Evolutionary conservation across 2,797 vertebrate genomes (phyloP), one percentile per base, ranked within the genome.

Genomic region (Labeo calbasu): DNA sequence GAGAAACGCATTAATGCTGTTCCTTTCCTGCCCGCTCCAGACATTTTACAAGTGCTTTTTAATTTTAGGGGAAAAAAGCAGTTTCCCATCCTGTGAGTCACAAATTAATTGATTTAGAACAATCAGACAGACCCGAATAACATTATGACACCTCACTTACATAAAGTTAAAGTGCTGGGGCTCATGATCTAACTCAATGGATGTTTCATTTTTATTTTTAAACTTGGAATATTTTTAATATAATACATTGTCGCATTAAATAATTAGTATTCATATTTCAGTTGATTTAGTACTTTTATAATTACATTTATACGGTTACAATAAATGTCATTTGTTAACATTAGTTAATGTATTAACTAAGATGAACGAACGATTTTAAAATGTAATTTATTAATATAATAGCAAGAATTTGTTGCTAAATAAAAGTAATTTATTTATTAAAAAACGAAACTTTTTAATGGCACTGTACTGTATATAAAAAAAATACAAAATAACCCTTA

Each of bases 41-140:
- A 84, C 82, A 71, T 46, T 84, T 84, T 84, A 84, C 82, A 84
- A 84, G 82, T 79, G 76, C 68, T 79, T 71, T 78, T 79, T 71
- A 50, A 78, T 78, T 79, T 61, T 15, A 71, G 46, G 65, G 28
- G 21, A 2, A n/a, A 50, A 48, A 71, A 82, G 51, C 17, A n/a
- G 48, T 63, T 82, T 53, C 28, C 14, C 32, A 77, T 68, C 72
- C 63, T 57, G 14, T 84, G 82, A 84, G 82, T 72, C 82, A 84
- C 25, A 71, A 68, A 68, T 17, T 13, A 61, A 59, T 77, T 84
- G 65, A 84, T 84, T 78, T 78, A 84, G 65, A 69, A 23, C 19
- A 14, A 84, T 78, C 82, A 79, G 82, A 70, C 63, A 50, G 61
- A 83, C 21, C 61, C 36, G 15, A 46, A 77, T 43, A 76, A 83